Base-by-base conservation (phyloP, 2,797 vertebrate genomes). In the Cygnus olor region DNA sequence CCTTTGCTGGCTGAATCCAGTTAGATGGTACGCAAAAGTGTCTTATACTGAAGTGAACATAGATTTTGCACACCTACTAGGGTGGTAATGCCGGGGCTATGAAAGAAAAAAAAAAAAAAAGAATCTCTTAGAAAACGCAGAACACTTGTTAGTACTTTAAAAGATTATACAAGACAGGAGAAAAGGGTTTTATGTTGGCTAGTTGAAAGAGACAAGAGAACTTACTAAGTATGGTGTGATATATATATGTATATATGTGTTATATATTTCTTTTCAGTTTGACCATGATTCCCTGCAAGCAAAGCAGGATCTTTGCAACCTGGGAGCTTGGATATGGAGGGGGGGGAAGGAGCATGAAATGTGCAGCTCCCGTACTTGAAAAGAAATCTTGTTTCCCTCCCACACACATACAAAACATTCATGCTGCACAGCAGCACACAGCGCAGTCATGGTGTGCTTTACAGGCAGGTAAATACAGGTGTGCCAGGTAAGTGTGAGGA, bases 101-200 rank as follows among this genome's bases (percentile, higher is more conserved):
- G 81, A 96, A 97, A 97, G 93, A 44, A 40, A 92, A 90, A 71
- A 38, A 10, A 38, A 38, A 38, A 38, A 38, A 38, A 38, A 38
- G 4, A 84, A 92, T 91, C 77, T 94, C 89, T 97, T 90, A 95
- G 94, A 96, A 97, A 97, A 89, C 56, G 4, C 91, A 93, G 95
- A 97, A 95, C 95, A 97, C 96, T 97, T 97, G 96, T 96, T 97
- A 97, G 93, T 90, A 96, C 89, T 96, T 97, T 94, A 93, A 95
- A 97, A 94, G 90, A 97, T 82, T 90, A 90, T 78, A 92, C 68
- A 92, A 94, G 73, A 84, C 83, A 85, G 74, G 82, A 94, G 90
- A 97, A 97, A 96, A 91, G 61, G 85, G 79, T 95, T 97, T 97
- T 94, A 88, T 96, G 72, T 88, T 89, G 91, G 81, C 44, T 96